Evolutionary conservation across 2,888 invertebrate species (phyloP), one percentile per base, ranked within the genome.

Genomic region (Drosophila lacicola): DNA sequence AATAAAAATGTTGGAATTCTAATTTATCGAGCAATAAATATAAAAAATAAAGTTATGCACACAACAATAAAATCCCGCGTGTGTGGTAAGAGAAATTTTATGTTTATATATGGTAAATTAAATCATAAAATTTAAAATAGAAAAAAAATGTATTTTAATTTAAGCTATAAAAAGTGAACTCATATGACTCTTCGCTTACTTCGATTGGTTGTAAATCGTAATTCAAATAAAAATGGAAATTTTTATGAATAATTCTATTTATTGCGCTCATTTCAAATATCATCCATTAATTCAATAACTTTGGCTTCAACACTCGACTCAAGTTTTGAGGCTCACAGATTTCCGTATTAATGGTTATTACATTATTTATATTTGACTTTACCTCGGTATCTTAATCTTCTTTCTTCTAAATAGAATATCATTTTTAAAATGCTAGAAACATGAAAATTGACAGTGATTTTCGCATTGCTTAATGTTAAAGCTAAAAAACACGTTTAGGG

Each of bases 51-150:
- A 29, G 17, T 10, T 36, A 11, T n/a, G 34, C 29, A 29, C 9
- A 17, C 13, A 10, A 9, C 2, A 45, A 34, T 14, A 34, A 51
- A 19, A 53, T 17, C 17, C 13, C 13, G 29, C 8, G 25, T 25
- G 6, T 8, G 29, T 29, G 29, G 2, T 29, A 8, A 2, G 8
- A 29, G 29, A 8, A 29, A 2, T 29, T 29, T 29, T 29, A 29
- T 29, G 8, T 44, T 21, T 42, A 8, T 36, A 25, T 8, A 2
- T n/a, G 29, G n/a, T 11, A 61, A 60, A 39, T 21, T 17, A 51
- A 61, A 55, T 61, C 70, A 55, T 61, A 70, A 70, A 70, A 53
- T 41, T 53, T 41, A 9, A 41, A 5, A 42, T 54, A 62, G 44
- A 45, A 62, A 44, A 44, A 49, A 36, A 29, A 44, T 57, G 17